A percentile compares a stretch with the other conserved stretches of the same genome.
These are phyloP conservation scores for Tupaia tana DNA, from an alignment of 2,113 vertebrate species.

Conservation along the genomic window DNA sequence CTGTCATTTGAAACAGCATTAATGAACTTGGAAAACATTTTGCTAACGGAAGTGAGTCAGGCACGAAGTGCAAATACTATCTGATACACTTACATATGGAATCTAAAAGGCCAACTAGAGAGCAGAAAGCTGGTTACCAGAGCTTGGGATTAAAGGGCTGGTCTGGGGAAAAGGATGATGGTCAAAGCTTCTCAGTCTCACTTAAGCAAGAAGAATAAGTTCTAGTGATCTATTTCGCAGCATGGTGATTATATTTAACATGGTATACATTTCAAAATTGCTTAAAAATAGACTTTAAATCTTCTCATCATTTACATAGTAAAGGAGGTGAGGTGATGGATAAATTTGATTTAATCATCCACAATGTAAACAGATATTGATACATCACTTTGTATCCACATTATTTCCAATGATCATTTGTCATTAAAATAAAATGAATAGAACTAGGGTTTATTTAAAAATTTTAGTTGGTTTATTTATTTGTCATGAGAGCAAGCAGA, in stretches of 20 bases:
- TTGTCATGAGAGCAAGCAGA: too few species aligned
- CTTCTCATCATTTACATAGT: background rate
- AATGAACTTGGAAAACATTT: background rate
- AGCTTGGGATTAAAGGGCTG: background rate
- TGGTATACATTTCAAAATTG: background rate
- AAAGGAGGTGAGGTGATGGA: background rate
- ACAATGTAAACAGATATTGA: background rate
- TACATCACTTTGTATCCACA: background rate
- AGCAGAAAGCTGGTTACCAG: background rate
- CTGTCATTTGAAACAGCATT: background rate
- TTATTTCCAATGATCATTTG: too few species aligned
- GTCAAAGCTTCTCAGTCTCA: background rate
- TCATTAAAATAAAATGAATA: too few species aligned
- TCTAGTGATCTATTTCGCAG: background rate
- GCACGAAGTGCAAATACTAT: background rate
- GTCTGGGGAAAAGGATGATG: fast-evolving
- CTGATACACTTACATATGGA: background rate
- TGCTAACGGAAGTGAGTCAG: background rate
- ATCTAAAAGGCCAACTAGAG: background rate
- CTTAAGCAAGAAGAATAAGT: background rate
- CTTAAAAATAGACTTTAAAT: background rate
- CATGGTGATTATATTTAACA: background rate
- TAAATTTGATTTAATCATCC: background rate
- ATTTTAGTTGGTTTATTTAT: too few species aligned
- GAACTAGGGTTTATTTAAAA: too few species aligned